These are phyloP conservation scores for Spongilla lacustris DNA, from an alignment of 37 sponge, comb jelly and placozoan species.

Conservation along the genomic window DNA sequence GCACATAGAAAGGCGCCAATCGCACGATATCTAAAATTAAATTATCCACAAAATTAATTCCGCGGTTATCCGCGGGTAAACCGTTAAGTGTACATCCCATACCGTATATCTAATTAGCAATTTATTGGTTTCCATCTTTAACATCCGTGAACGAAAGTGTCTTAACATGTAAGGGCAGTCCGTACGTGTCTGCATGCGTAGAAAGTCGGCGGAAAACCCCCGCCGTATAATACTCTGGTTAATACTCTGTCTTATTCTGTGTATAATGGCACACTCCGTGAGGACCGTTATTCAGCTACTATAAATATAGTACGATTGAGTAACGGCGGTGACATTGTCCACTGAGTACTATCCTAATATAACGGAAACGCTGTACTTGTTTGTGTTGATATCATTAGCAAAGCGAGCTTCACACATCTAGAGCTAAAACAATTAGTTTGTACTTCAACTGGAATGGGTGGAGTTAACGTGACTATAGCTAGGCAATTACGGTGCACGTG, in stretches of 20 bases:
- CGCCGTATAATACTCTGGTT: background rate
- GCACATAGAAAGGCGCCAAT: no score
- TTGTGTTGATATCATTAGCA: constrained; percentile 1
- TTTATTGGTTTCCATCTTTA: background rate
- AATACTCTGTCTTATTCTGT: background rate
- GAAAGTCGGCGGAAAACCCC: background rate
- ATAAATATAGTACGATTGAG: constrained; percentile 1
- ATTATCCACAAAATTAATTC: no score
- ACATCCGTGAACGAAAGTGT: background rate
- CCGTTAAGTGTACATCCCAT: background rate
- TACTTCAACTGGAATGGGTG: background rate
- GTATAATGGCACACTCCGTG: constrained; percentile 1
- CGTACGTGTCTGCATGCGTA: background rate
- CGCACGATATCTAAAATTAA: no score
- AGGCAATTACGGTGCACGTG: constrained; percentile 1
- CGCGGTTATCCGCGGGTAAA: no score
- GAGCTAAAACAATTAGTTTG: constrained; percentile 1
- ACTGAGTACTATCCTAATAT: background rate
- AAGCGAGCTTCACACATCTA: background rate
- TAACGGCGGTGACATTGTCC: constrained; percentile 1
- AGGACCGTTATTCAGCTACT: constrained; percentile 1
- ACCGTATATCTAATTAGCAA: constrained; percentile 1
- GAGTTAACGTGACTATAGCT: constrained; percentile 1
- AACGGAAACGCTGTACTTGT: constrained; percentile 1
- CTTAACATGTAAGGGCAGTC: background rate